phyloP scores from a whole-genome alignment of 2,797 vertebrate species.

The Syngnathus rostellatus region DNA sequence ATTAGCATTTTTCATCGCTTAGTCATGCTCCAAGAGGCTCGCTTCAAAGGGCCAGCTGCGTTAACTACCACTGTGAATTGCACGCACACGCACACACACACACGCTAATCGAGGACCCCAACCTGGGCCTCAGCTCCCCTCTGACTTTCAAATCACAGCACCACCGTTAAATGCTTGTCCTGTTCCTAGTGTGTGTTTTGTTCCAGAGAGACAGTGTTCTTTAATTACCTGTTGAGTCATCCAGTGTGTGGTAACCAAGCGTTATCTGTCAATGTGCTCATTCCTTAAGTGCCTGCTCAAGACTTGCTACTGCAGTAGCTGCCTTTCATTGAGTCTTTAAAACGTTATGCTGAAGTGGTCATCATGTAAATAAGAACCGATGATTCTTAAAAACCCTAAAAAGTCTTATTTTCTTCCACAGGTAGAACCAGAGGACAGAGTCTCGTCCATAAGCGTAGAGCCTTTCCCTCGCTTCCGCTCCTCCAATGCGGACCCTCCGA shows the following conservation, averaged over 20 bases:
- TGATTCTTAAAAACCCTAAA: background rate
- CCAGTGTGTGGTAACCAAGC: constrained; percentile 12
- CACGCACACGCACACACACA: constrained; percentile 30
- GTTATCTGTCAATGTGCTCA: background rate
- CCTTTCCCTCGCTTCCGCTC: constrained; percentile 32
- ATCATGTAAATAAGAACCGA: background rate
- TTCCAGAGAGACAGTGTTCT: constrained; percentile 5
- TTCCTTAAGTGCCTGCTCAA: background rate
- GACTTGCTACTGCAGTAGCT: background rate
- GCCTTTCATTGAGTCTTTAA: background rate
- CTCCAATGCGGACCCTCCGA: constrained; percentile 40
- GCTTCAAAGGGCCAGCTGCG: constrained; percentile 61
- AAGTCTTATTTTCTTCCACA: constrained; percentile 46
- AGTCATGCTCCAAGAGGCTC: constrained; percentile 67
- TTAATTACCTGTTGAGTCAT: constrained; percentile 14
- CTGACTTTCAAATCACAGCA: constrained; percentile 47
- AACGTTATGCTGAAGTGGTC: background rate
- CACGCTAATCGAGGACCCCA: constrained; percentile 29
- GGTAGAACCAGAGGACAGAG: constrained; percentile 62
- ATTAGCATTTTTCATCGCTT: constrained; percentile 72
- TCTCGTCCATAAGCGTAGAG: constrained; percentile 60
- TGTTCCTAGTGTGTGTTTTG: constrained; percentile 19
- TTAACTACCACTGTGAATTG: constrained; percentile 43
- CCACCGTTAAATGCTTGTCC: constrained; percentile 47
- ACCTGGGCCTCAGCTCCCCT: constrained; percentile 53